These are phyloP conservation scores for Bombycilla garrulus DNA, from an alignment of 2,113 vertebrate species.

Conservation along the genomic window DNA sequence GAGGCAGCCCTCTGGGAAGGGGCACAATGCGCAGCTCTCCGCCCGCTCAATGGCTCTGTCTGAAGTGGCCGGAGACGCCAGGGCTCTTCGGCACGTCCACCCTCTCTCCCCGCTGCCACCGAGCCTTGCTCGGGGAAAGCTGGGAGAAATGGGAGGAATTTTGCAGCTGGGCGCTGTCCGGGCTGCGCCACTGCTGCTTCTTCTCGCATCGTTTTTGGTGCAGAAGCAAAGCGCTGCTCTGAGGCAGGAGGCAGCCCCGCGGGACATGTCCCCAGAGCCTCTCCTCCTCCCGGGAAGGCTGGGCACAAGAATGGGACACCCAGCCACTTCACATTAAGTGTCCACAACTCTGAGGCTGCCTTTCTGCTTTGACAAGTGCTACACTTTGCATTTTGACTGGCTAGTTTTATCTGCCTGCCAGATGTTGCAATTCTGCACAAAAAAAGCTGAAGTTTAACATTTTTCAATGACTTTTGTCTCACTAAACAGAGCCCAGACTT, in stretches of 20 bases:
- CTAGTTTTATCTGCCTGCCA: background rate
- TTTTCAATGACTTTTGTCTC: background rate
- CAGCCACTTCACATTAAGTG: rapidly evolving
- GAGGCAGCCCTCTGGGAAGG: conserved; percentile 59
- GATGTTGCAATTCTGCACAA: background rate
- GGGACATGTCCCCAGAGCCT: background rate
- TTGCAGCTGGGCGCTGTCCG: background rate
- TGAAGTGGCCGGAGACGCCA: conserved; percentile 79
- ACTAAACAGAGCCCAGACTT: background rate
- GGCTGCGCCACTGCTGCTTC: background rate
- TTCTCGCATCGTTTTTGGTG: background rate
- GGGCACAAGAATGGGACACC: background rate
- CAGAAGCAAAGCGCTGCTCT: rapidly evolving
- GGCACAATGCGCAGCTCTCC: background rate
- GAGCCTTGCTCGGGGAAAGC: background rate
- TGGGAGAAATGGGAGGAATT: background rate
- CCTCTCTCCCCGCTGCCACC: background rate
- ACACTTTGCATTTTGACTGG: background rate
- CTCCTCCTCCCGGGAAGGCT: background rate
- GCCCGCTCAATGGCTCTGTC: conserved; percentile 46
- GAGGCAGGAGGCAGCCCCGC: rapidly evolving
- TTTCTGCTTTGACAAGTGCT: background rate
- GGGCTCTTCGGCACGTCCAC: conserved; percentile 29
- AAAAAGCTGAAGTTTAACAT: background rate
- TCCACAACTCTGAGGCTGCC: background rate